phyloP scores from a whole-genome alignment of 2,113 vertebrate species.

The Parus major region DNA sequence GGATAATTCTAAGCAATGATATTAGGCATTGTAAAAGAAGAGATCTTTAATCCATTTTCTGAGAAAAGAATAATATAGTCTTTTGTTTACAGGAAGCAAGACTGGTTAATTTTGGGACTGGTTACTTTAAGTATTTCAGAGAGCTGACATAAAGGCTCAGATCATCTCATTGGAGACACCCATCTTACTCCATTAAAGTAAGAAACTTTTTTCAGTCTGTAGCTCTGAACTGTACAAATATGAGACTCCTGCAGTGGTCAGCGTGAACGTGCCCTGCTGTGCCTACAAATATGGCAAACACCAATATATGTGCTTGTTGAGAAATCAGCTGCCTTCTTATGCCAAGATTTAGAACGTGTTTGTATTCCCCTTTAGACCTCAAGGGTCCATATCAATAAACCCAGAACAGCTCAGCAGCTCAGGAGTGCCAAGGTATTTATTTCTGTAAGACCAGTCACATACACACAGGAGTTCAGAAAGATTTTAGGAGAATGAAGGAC shows the following conservation, averaged over 20 bases:
- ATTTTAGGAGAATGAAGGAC: not conserved
- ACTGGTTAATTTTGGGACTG: not conserved
- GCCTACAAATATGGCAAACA: not conserved
- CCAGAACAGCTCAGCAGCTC: not conserved
- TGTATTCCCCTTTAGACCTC: not conserved
- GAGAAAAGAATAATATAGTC: not conserved
- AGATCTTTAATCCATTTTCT: conserved; percentile 1
- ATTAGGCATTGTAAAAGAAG: not conserved
- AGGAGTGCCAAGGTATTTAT: not conserved
- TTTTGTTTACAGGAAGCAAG: conserved; percentile 34
- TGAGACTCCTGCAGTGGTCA: not conserved
- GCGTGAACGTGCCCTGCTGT: not conserved
- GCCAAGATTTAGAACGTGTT: not conserved
- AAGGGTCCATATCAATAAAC: not conserved
- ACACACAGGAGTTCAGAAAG: not conserved
- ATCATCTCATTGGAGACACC: not conserved
- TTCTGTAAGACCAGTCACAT: not conserved
- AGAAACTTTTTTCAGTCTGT: not conserved
- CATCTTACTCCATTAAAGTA: not conserved
- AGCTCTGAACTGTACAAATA: not conserved
- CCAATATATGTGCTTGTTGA: not conserved
- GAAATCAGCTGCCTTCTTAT: not conserved
- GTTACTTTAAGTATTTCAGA: not conserved
- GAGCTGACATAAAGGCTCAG: not conserved
- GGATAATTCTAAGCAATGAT: not conserved